Percentiles rank a stretch among this genome's conserved stretches.
phyloP scores from a whole-genome alignment of 2,797 vertebrate species.

The Cossypha niveicapilla region DNA sequence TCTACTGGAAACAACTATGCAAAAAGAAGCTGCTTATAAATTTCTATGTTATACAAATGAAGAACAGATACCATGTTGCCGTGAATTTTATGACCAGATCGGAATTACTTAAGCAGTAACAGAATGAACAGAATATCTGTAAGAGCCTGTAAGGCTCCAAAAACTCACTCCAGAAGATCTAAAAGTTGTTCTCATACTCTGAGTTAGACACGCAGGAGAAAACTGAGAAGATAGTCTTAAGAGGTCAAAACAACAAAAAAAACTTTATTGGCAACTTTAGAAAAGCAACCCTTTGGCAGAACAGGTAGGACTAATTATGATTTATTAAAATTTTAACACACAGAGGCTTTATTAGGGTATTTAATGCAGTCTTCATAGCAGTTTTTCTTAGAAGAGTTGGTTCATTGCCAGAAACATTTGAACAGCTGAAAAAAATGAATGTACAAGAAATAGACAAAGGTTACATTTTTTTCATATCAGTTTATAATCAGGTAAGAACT shows the following conservation, averaged over 20 bases:
- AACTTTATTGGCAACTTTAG: neutral
- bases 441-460: neutral
- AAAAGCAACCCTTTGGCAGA: neutral
- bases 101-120: neutral
- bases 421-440: neutral
- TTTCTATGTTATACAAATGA: neutral
- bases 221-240: neutral
- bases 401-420: neutral
- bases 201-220: neutral
- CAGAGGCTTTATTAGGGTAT: neutral
- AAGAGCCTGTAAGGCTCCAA: neutral
- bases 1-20: neutral
- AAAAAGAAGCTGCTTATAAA: neutral
- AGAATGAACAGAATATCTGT: neutral
- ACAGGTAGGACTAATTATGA: neutral
- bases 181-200: neutral
- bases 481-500: neutral
- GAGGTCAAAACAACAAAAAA: neutral
- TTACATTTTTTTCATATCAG: neutral
- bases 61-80: fast-evolving
- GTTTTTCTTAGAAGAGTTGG: neutral
- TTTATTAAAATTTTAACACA: neutral
- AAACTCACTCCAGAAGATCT: fast-evolving
- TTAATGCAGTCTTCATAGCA: neutral
- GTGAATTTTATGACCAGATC: neutral